A percentile compares a stretch with the other conserved stretches of the same genome.
Conservation (phyloP, 2,113 vertebrate species). For the Struthio camelus region DNA sequence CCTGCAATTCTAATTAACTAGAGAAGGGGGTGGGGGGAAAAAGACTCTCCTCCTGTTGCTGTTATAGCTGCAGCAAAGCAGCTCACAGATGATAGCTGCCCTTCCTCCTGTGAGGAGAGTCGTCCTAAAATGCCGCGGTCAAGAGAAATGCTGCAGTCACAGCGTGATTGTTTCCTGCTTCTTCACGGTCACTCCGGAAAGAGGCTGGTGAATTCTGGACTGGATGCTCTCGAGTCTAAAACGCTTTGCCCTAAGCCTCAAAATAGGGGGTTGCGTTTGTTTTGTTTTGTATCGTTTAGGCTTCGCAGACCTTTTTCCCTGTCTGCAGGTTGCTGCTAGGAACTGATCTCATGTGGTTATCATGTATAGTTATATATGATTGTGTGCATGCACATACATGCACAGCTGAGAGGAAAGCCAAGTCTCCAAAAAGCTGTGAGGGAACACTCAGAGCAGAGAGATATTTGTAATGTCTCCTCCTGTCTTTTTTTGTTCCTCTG, state of each 20-base stretch:
- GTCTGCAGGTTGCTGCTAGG: not conserved
- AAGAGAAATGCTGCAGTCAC: rapidly evolving
- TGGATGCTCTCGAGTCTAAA: not conserved
- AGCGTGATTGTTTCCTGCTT: not conserved
- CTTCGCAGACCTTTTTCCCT: not conserved
- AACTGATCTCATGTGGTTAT: not conserved
- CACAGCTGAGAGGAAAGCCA: not conserved
- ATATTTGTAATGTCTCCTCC: not conserved
- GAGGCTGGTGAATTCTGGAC: not conserved
- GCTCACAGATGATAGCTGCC: not conserved
- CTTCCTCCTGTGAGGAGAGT: not conserved
- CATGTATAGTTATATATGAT: not conserved
- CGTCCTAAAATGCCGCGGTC: not conserved
- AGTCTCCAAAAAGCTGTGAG: not conserved
- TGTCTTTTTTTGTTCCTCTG: not conserved
- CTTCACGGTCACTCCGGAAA: not conserved
- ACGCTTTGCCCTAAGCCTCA: not conserved
- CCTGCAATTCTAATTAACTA: rapidly evolving
- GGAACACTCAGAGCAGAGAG: too few relatives aligned
- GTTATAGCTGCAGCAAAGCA: not conserved
- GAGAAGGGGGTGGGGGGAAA: not conserved
- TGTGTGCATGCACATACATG: not conserved
- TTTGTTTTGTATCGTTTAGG: not conserved
- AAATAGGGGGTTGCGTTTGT: not conserved
- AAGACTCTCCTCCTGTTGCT: not conserved